Conservation (phyloP, 2,888 invertebrate genomes). For the Phyllotreta striolata region DNA sequence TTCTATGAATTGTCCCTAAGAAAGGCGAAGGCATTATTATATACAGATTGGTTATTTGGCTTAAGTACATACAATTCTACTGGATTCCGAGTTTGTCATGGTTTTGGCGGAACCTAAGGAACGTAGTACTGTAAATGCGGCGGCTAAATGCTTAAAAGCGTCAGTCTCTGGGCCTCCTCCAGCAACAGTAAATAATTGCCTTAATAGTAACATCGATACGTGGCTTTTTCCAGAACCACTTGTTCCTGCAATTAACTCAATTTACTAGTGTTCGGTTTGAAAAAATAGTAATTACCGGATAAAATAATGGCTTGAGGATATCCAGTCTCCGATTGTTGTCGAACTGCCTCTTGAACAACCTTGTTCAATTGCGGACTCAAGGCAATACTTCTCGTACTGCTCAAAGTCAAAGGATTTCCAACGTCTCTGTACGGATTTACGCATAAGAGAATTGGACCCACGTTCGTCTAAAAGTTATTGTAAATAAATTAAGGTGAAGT, state of each 20-base stretch:
- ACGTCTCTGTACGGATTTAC: constrained; percentile 90
- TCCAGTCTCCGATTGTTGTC: constrained; percentile 93
- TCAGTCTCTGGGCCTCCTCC: constrained; percentile 96
- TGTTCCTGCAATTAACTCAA: constrained; percentile 66
- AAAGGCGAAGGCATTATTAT: constrained; percentile 36
- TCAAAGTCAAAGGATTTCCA: constrained; percentile 86
- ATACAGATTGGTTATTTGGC: constrained; percentile 11
- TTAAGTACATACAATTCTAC: constrained; percentile 78
- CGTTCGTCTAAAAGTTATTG: constrained; percentile 77
- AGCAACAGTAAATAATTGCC: constrained; percentile 91
- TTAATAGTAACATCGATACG: constrained; percentile 87
- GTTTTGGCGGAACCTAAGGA: constrained; percentile 93
- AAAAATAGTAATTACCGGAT: constrained; percentile 69
- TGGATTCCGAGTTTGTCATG: constrained; percentile 88
- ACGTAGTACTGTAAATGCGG: constrained; percentile 92
- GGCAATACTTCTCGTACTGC: constrained; percentile 74
- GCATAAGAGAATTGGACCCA: constrained; percentile 89
- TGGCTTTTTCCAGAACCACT: constrained; percentile 95
- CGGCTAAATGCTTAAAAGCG: constrained; percentile 94
- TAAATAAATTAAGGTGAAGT: constrained; percentile 8
- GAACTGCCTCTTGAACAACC: constrained; percentile 90
- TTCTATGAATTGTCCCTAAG: constrained; percentile 94
- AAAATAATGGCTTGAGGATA: constrained; percentile 95
- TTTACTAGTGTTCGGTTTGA: constrained; percentile 6
- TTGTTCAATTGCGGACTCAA: constrained; percentile 83